These are phyloP conservation scores for Pangasianodon gigas DNA, from an alignment of 2,113 vertebrate genomes.

Conservation along the genomic window DNA sequence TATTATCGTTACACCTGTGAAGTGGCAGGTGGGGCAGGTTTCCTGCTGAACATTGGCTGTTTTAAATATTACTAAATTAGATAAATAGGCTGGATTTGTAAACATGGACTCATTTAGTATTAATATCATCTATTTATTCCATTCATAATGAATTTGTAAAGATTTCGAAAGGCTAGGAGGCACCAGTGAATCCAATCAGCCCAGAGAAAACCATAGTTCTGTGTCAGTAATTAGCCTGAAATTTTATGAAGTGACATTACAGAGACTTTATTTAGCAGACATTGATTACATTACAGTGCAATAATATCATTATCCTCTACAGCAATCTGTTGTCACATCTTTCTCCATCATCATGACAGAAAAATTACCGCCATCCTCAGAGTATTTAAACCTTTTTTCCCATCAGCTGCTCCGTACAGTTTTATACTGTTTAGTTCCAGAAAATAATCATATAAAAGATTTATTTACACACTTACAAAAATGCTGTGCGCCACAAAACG, in stretches of 20 bases:
- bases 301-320: background rate
- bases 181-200: background rate
- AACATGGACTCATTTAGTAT: background rate
- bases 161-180: background rate
- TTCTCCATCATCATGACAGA: background rate
- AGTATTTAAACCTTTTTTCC: background rate
- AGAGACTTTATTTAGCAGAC: conserved; percentile 27
- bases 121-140: background rate
- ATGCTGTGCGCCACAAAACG: background rate
- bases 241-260: background rate
- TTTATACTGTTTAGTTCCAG: background rate
- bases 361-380: background rate
- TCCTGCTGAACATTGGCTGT: background rate
- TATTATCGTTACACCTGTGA: background rate
- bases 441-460: background rate
- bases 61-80: background rate
- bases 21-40: background rate
- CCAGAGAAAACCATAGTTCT: background rate
- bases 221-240: conserved; percentile 4
- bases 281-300: conserved; percentile 1
- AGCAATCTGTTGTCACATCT: background rate
- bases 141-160: background rate
- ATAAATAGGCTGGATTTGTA: background rate
- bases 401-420: background rate
- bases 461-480: background rate